Evolutionary conservation across 2,888 invertebrate species (phyloP), one percentile per base, ranked within the genome.

Genomic region (Nysson spinosus): DNA sequence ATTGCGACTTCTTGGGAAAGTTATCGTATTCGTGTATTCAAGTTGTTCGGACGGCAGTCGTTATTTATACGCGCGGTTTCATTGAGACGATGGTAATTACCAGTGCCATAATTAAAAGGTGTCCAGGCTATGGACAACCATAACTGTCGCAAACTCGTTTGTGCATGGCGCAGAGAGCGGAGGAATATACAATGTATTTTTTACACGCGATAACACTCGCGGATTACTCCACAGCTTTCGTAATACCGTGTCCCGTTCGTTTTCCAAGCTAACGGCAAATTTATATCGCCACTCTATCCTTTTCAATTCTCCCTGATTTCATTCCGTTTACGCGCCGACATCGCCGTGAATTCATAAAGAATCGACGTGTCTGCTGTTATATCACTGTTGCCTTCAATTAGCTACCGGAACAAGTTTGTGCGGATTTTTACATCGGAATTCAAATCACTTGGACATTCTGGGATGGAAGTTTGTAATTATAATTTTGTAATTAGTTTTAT

Each of bases 181-280:
- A 14, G 24, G 26, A 44, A 32, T 17, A 19, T n/a, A 39, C 30
- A 20, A 34, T 30, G 46, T 49, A 64, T 56, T 70, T 70, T n/a
- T 67, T 56, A 32, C 57, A 16, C 35, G 50, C 35, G 52, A 62
- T 61, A 47, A 42, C 44, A 26, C 49, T 47, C 55, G 52, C 42
- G 6, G 57, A 65, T 62, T 71, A 58, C 47, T 58, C 47, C 47
- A 54, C 57, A 50, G 55, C 20, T 72, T 66, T 72, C 55, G 72
- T 61, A 69, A 73, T 40, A 40, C 5, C 43, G 49, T 14, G 39
- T 11, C 17, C 17, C 37, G 49, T 5, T 43, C 35, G 35, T 20
- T 52, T 66, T 30, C 51, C 44, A 24, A 56, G 16, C 46, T 56
- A 55, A 68, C 52, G 50, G 54, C 52, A 9, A 11, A 57, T 43